Evolutionary conservation across 2,888 invertebrate genomes (phyloP).

Genomic region (Amorpha juglandis): DNA sequence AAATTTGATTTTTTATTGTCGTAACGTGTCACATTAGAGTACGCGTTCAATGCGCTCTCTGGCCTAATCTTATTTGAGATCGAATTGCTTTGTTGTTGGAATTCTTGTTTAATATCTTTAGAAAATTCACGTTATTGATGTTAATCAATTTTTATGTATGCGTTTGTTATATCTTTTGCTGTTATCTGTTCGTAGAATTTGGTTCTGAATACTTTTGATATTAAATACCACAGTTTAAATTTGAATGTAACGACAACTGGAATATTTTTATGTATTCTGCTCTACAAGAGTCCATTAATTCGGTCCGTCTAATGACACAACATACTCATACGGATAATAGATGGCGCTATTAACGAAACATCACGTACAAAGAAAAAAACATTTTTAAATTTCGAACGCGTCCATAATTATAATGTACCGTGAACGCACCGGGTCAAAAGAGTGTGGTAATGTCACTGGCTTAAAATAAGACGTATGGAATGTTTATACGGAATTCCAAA

Average conservation of each 20-base stretch:
- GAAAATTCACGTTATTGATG: constrained; percentile 10
- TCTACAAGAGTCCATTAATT: constrained; percentile 28
- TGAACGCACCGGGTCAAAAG: constrained; percentile 59
- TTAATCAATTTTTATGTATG: constrained; percentile 22
- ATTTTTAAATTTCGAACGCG: constrained; percentile 47
- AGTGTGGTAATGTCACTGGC: constrained; percentile 60
- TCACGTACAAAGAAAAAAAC: constrained; percentile 42
- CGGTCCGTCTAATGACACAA: constrained; percentile 40
- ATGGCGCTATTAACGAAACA: constrained; percentile 53
- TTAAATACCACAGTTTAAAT: constrained; percentile 28
- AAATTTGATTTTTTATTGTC: constrained; percentile 41
- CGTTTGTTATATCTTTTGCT: constrained; percentile 15
- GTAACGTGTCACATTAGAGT: constrained; percentile 28
- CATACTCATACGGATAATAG: constrained; percentile 48
- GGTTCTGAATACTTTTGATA: neutral
- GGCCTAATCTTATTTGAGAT: constrained; percentile 25
- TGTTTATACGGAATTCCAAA: constrained; percentile 62
- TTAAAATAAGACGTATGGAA: constrained; percentile 65
- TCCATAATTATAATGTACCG: constrained; percentile 59
- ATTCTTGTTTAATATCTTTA: constrained; percentile 25
- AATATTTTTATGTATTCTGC: neutral
- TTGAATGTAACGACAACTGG: constrained; percentile 33
- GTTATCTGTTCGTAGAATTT: constrained; percentile 13
- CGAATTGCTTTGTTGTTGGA: constrained; percentile 25
- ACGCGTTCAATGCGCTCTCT: constrained; percentile 18